Evolutionary conservation across 2,888 invertebrate genomes (phyloP), one percentile per base, ranked within the genome.

Genomic region (Pollenia labialis): DNA sequence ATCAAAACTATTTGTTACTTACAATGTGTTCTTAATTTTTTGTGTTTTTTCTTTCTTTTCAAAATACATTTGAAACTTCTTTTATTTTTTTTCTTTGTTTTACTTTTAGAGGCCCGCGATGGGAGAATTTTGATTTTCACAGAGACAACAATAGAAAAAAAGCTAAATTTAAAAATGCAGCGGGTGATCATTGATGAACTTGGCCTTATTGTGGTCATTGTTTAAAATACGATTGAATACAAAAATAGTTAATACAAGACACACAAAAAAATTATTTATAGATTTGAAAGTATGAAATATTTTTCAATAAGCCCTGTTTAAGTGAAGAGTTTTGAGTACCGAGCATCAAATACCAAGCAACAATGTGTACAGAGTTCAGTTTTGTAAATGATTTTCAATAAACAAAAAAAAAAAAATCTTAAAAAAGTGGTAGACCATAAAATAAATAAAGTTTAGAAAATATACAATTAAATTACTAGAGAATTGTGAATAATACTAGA

Each of bases 101-200:
- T 50, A 16, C 32, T 42, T 60, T 52, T 9, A 10, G 11, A 54
- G 46, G n/a, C 42, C 32, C 58, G 54, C 40, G 74, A 64, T 56
- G 74, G 42, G 60, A 80, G 69, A 75, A 12, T 77, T 66, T 79
- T 62, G 76, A 18, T 69, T 76, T 69, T 46, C 44, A 58, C 52
- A 69, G 46, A 81, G 23, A 60, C 48, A 54, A 50, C 58, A 48
- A 50, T 12, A 68, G 7, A 68, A 54, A 68, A 68, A 50, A 54
- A 72, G 11, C 40, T 32, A 56, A 72, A 74, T 52, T 58, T 32
- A 9, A 75, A 85, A 74, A 69, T 85, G 54, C 86, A 84, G 84
- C 86, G 81, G 86, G 84, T 84, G 84, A 84, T 84, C 84, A 71
- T 64, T 84, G 86, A 81, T 87, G 86, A 87, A 84, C 86, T 84